These are phyloP conservation scores for Saguinus midas DNA, from an alignment of 2,113 vertebrate species.

Conservation along the genomic window DNA sequence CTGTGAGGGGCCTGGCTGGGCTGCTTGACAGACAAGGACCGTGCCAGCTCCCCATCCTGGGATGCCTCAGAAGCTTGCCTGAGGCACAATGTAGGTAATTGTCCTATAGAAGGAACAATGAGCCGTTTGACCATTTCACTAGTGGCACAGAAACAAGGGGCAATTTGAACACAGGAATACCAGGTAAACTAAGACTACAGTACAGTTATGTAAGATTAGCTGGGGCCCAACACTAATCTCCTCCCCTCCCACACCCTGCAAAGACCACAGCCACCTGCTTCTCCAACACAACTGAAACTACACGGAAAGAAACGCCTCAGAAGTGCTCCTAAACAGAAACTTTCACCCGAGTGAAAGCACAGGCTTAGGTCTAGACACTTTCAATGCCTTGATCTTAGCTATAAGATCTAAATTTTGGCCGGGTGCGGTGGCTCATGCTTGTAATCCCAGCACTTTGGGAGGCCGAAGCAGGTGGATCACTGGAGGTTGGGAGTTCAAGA, in stretches of 20 bases:
- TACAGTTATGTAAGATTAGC: conserved; percentile 60
- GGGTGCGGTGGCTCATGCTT: too few relatives aligned
- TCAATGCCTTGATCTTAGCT: not conserved
- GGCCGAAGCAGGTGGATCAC: too few relatives aligned
- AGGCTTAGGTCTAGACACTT: not conserved
- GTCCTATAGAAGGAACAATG: not conserved
- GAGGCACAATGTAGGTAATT: not conserved
- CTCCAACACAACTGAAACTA: not conserved
- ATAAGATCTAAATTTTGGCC: not conserved
- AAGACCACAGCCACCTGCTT: conserved; percentile 26
- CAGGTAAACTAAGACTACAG: not conserved
- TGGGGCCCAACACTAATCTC: conserved; percentile 24
- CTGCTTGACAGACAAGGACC: not conserved
- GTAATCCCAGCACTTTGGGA: too few relatives aligned
- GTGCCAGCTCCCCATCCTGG: not conserved
- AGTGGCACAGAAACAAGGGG: not conserved
- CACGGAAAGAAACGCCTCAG: not conserved
- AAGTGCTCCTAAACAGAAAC: not conserved
- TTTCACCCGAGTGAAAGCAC: not conserved
- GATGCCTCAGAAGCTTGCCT: not conserved
- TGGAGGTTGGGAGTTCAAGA: too few relatives aligned
- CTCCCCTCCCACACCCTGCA: not conserved
- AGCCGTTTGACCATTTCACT: not conserved
- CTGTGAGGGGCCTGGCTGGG: not conserved
- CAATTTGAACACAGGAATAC: not conserved